Conservation (phyloP, 2,113 vertebrate species). For the Raja brachyura region DNA sequence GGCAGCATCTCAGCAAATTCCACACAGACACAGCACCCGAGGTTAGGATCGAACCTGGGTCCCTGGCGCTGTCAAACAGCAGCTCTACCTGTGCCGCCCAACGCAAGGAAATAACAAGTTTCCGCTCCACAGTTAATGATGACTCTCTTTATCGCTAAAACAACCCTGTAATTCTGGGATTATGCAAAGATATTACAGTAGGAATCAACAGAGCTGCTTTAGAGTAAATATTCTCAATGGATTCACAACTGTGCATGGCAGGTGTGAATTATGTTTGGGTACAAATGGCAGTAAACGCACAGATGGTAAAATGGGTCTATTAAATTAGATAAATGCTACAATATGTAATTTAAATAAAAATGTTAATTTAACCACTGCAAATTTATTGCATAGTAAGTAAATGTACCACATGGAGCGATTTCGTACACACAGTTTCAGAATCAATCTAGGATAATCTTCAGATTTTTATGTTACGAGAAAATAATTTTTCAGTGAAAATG, state of each 20-base stretch:
- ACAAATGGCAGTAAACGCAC: neutral
- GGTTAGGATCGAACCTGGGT: too few relatives aligned
- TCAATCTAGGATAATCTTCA: conserved; percentile 13
- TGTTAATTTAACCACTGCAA: neutral
- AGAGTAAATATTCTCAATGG: conserved; percentile 26
- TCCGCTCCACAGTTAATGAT: neutral
- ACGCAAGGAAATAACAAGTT: neutral
- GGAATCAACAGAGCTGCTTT: neutral
- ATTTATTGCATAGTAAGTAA: neutral
- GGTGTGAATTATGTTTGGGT: conserved; percentile 16
- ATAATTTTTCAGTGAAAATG: neutral
- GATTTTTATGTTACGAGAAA: neutral
- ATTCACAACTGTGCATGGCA: neutral
- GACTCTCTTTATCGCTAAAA: neutral
- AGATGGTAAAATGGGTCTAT: conserved; percentile 11
- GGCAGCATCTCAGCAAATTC: too few relatives aligned
- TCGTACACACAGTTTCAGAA: neutral
- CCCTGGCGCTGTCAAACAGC: too few relatives aligned
- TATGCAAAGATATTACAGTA: neutral
- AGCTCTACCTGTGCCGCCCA: too few relatives aligned
- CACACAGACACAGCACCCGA: too few relatives aligned
- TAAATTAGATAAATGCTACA: conserved; percentile 1
- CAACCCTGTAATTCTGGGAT: neutral
- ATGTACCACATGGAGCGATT: neutral
- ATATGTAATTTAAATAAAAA: conserved; percentile 30